A percentile compares a stretch with the other conserved stretches of the same genome.
Conservation (phyloP, 2,797 vertebrate genomes). For the Epinephelus coioides region DNA sequence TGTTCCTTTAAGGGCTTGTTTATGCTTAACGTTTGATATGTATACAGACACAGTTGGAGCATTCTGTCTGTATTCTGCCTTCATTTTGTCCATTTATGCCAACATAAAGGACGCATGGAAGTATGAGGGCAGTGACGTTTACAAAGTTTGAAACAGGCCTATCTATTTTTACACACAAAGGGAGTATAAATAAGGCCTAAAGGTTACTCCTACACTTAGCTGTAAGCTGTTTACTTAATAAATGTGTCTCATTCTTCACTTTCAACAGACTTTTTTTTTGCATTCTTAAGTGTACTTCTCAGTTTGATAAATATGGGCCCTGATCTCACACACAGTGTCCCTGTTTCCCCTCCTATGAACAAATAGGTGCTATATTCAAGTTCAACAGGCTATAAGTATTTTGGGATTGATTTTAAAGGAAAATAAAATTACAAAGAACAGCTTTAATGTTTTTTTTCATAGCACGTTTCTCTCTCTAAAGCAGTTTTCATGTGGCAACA, state of each 20-base stretch:
- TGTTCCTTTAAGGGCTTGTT: too few relatives aligned
- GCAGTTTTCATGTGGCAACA: slow-evolving; percentile 76
- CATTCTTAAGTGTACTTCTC: not conserved
- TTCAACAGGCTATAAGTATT: slow-evolving; percentile 87
- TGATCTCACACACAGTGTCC: slow-evolving; percentile 36
- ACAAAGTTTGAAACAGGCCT: too few relatives aligned
- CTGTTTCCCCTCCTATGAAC: slow-evolving; percentile 52
- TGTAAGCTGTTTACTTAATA: not conserved
- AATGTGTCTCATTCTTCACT: not conserved
- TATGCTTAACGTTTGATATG: too few relatives aligned
- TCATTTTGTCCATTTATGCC: too few relatives aligned
- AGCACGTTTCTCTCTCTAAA: slow-evolving; percentile 75
- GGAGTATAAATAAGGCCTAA: not conserved
- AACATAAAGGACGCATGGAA: too few relatives aligned
- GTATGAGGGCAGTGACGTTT: too few relatives aligned
- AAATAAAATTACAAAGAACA: slow-evolving; percentile 63
- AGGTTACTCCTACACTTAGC: not conserved
- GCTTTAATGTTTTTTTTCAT: slow-evolving; percentile 59
- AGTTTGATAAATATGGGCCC: slow-evolving; percentile 60
- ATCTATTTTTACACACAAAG: too few relatives aligned
- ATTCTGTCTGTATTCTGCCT: too few relatives aligned
- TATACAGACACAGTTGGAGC: too few relatives aligned
- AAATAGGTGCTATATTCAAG: slow-evolving; percentile 83
- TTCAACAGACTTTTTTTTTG: not conserved
- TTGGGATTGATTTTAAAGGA: slow-evolving; percentile 80